phyloP scores from a whole-genome alignment of 2,113 vertebrate species.

The Terrapene triunguis region DNA sequence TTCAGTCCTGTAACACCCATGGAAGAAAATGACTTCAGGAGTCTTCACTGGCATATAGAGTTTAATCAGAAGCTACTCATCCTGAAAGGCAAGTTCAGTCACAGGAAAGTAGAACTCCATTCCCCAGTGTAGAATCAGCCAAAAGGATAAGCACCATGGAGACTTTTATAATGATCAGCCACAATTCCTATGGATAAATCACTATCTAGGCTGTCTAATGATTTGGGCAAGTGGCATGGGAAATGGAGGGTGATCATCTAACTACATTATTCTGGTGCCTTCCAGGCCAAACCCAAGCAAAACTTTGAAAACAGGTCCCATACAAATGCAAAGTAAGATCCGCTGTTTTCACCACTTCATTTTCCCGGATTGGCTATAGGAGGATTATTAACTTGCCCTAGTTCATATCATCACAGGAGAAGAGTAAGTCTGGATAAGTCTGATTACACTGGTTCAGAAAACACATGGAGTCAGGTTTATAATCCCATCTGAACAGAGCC shows the following conservation, averaged over 20 bases:
- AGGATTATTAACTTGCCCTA: neutral
- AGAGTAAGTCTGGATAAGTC: neutral
- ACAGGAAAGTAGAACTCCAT: neutral
- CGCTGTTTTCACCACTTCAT: neutral
- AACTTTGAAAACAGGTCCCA: neutral
- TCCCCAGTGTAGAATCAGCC: neutral
- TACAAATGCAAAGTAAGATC: neutral
- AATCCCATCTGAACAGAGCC: neutral
- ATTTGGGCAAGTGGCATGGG: rapidly evolving
- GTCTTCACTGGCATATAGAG: neutral
- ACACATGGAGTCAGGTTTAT: neutral
- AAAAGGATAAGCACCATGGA: neutral
- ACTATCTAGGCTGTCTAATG: neutral
- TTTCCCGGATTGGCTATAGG: neutral
- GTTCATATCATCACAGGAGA: neutral
- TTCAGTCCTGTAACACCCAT: neutral
- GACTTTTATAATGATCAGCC: rapidly evolving
- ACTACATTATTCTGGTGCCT: rapidly evolving
- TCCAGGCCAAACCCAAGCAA: neutral
- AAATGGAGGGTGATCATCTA: neutral
- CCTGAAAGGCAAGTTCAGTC: neutral
- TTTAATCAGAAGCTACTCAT: neutral
- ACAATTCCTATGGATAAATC: neutral
- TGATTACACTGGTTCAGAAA: neutral
- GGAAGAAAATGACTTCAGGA: neutral